phyloP scores from a whole-genome alignment of 2,888 invertebrate genomes.

The Drosophila lacicola region DNA sequence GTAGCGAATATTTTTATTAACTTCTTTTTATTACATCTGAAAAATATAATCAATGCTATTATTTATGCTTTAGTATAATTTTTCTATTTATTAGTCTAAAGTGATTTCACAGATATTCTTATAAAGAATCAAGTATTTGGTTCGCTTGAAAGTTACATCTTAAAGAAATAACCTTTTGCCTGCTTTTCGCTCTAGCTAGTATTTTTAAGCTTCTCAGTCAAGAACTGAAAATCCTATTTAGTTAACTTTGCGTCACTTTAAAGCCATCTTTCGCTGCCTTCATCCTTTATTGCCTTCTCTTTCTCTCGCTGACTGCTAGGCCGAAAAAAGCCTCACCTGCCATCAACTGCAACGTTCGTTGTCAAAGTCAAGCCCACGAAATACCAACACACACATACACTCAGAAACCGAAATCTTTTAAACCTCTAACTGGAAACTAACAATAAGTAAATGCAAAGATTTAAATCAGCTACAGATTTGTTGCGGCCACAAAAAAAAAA shows the following conservation, averaged over 20 bases:
- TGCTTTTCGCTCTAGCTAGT: no score
- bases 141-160: no score
- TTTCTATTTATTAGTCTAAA: no score
- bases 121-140: no score
- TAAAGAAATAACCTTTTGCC: no score
- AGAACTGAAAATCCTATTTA: background rate
- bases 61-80: no score
- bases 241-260: background rate
- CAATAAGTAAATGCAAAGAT: constrained; percentile 77
- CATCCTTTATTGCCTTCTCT: background rate
- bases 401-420: constrained; percentile 47
- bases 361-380: constrained; percentile 71
- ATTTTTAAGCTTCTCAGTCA: background rate
- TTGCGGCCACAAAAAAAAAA: constrained; percentile 41
- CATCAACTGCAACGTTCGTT: constrained; percentile 35
- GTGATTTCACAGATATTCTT: no score
- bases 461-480: constrained; percentile 71
- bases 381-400: constrained; percentile 26
- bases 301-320: background rate
- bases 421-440: constrained; percentile 68
- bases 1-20: no score
- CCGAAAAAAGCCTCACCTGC: constrained; percentile 49
- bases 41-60: no score
- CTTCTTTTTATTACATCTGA: no score
- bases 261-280: background rate